phyloP scores from a whole-genome alignment of 2,888 invertebrate genomes.

The Nysson spinosus region DNA sequence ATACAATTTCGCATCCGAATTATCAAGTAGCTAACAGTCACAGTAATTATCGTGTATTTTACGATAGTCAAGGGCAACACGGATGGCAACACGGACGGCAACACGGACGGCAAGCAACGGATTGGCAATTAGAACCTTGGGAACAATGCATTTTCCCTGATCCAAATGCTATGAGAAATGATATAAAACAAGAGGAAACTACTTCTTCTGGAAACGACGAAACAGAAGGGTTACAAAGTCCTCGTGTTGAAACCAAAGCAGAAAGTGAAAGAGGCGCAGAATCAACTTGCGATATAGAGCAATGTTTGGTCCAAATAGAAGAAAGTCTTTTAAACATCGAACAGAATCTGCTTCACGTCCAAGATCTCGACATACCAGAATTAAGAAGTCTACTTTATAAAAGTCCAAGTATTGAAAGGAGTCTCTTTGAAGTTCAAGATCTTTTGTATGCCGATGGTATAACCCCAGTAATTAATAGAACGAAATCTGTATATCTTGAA shows the following conservation, averaged over 20 bases:
- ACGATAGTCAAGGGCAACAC: slow-evolving; percentile 58
- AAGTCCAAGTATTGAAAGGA: slow-evolving; percentile 64
- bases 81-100: too few species aligned
- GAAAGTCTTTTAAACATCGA: slow-evolving; percentile 71
- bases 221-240: not conserved
- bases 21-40: slow-evolving; percentile 70
- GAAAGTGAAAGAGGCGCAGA: slow-evolving; percentile 22
- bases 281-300: slow-evolving; percentile 65
- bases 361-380: slow-evolving; percentile 69
- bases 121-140: slow-evolving; percentile 42
- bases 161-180: not conserved
- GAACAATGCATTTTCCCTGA: slow-evolving; percentile 2
- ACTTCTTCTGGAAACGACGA: not conserved
- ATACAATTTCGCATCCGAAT: slow-evolving; percentile 34
- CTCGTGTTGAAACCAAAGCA: slow-evolving; percentile 12
- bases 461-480: slow-evolving; percentile 41
- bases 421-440: slow-evolving; percentile 63
- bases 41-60: slow-evolving; percentile 66
- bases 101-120: slow-evolving; percentile 14
- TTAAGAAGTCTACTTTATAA: slow-evolving; percentile 67
- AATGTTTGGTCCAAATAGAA: slow-evolving; percentile 70
- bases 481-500: slow-evolving; percentile 37
- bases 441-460: slow-evolving; percentile 59
- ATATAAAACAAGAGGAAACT: not conserved
- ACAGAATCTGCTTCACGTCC: slow-evolving; percentile 69